phyloP scores from a whole-genome alignment of 2,888 invertebrate genomes.

The Helobdella robusta region DNA sequence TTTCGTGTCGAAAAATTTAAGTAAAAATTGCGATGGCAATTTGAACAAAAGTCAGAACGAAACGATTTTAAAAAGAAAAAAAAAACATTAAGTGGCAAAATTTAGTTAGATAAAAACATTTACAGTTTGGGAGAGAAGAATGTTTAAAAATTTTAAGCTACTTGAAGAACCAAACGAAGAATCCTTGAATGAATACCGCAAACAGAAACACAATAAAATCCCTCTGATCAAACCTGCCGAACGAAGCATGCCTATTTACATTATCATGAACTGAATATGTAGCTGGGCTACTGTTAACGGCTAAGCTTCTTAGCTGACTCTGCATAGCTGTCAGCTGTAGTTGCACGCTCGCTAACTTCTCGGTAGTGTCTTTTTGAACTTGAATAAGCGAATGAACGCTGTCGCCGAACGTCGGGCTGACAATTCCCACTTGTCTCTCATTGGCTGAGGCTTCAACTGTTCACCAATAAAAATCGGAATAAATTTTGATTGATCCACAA shows the following conservation, averaged over 20 bases:
- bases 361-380: conserved; percentile 28
- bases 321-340: conserved; percentile 28
- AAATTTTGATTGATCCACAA: not conserved
- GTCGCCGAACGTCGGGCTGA: not conserved
- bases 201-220: conserved; percentile 2
- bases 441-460: not conserved
- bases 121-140: no score
- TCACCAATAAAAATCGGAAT: not conserved
- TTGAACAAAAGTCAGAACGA: not conserved
- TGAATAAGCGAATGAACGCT: conserved; percentile 25
- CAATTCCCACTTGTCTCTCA: not conserved
- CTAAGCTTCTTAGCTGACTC: conserved; percentile 20
- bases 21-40: no score
- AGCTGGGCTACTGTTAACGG: not conserved
- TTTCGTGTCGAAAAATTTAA: no score
- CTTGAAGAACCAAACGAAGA: conserved; percentile 4
- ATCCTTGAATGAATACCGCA: not conserved
- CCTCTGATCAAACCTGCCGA: not conserved
- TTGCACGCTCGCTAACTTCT: conserved; percentile 29
- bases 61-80: not conserved
- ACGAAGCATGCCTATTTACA: not conserved
- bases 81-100: not conserved
- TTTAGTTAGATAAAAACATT: not conserved
- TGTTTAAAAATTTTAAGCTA: conserved; percentile 5
- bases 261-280: not conserved